These are phyloP conservation scores for Oscheius sp. DNA, from an alignment of 2,888 invertebrate species.

Conservation along the genomic window DNA sequence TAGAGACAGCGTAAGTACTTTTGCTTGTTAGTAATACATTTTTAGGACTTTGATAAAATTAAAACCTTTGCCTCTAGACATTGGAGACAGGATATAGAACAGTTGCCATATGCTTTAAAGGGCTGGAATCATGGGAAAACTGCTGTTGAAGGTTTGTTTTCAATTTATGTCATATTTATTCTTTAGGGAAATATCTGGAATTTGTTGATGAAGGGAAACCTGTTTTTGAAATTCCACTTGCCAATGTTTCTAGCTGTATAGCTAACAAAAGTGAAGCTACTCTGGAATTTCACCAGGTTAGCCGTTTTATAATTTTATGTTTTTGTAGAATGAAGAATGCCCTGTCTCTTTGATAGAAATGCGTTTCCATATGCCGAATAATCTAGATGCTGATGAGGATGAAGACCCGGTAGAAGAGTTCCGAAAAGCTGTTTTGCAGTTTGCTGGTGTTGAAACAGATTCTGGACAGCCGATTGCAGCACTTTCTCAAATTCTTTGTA, in stretches of 20 bases:
- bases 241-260: slow-evolving; percentile 92
- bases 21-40: slow-evolving; percentile 1
- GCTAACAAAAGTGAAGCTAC: slow-evolving; percentile 98
- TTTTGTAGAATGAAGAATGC: slow-evolving; percentile 85
- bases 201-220: slow-evolving; percentile 63
- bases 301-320: neutral
- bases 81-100: slow-evolving; percentile 83
- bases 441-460: slow-evolving; percentile 88
- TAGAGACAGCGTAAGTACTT: slow-evolving; percentile 75
- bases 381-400: slow-evolving; percentile 79
- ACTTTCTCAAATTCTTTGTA: slow-evolving; percentile 94
- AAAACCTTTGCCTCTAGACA: slow-evolving; percentile 85
- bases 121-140: slow-evolving; percentile 99
- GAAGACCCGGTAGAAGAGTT: slow-evolving; percentile 90
- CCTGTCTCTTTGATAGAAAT: slow-evolving; percentile 95
- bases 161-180: neutral
- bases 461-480: slow-evolving; percentile 97
- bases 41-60: slow-evolving; percentile 88
- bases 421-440: slow-evolving; percentile 92
- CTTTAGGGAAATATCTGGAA: slow-evolving; percentile 50
- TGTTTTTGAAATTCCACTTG: slow-evolving; percentile 93
- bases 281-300: slow-evolving; percentile 80
- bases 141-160: slow-evolving; percentile 80
- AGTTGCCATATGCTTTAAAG: slow-evolving; percentile 89
- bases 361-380: slow-evolving; percentile 93